Base-by-base conservation (phyloP, 2,113 vertebrate species). In the Centrocercus urophasianus region DNA sequence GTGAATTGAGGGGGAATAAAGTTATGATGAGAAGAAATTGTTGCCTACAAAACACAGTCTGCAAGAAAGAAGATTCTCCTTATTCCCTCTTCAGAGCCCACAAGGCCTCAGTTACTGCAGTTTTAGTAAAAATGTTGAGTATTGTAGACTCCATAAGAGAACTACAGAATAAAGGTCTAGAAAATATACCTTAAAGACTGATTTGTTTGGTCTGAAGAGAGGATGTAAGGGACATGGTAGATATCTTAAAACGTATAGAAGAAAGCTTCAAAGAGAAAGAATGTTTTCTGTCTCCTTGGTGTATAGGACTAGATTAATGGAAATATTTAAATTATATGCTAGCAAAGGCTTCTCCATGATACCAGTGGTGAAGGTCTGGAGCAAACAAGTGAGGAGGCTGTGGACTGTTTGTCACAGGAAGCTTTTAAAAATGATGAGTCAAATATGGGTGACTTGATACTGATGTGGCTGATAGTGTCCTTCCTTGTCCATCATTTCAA, bases 381-480 rank as follows among this genome's bases (percentile, higher is more conserved):
- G 34, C 25, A 86, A 90, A 74, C 11, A 42, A 10, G 48, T 7
- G 12, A 75, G 11, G 30, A 70, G 5, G 28, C 21, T 65, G 24
- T 71, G 65, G 24, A 42, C 12, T 48, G 6, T 59, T 70, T 40
- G 67, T 47, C 32, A 57, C 17, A 3, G 71, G 75, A 27, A 1
- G 0, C 34, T 89, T 86, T 50, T 8, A 3, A 38, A 47, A 92
- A 61, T 45, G 19, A 87, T 76, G 66, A 38, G 16, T 50, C 24
- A 70, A 72, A 56, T 1, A 7, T 16, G 1, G 38, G 13, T 30
- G 59, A 61, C 2, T 30, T n/a, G 8, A 69, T 40, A 27, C 0
- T 3, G 30, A 47, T 75, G 45, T 8, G 20, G 7, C 7, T 75
- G 48, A 43, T 36, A 20, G 6, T 30, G 28, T 69, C 63, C 52